Percentiles rank a stretch among this genome's conserved stretches.
phyloP scores from a whole-genome alignment of 2,888 invertebrate genomes.

The Coenonympha arcania region DNA sequence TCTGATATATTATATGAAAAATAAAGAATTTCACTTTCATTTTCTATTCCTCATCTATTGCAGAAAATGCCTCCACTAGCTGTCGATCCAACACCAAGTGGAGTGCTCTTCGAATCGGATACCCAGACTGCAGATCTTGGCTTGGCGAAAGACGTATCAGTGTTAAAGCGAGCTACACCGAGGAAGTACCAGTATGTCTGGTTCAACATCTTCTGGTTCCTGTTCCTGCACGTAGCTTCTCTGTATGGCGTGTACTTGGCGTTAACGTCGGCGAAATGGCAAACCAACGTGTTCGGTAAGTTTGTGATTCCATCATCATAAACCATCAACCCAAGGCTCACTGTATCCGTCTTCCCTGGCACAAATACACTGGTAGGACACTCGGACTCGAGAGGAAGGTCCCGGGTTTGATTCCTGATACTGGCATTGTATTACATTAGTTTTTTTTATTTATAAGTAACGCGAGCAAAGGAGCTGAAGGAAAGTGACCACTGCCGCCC shows the following conservation, averaged over 20 bases:
- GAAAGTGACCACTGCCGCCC: too few relatives aligned
- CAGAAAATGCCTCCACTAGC: constrained; percentile 75
- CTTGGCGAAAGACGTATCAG: constrained; percentile 71
- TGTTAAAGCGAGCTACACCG: constrained; percentile 67
- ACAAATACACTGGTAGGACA: too few relatives aligned
- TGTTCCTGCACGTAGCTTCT: constrained; percentile 77
- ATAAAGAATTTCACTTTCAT: too few relatives aligned
- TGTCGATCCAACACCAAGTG: constrained; percentile 65
- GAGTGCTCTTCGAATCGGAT: constrained; percentile 79
- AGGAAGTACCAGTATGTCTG: constrained; percentile 77
- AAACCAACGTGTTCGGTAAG: constrained; percentile 79
- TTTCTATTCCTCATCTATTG: too few relatives aligned
- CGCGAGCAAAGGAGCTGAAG: too few relatives aligned
- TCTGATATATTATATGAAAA: too few relatives aligned
- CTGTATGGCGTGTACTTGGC: constrained; percentile 78
- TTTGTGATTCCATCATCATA: neutral
- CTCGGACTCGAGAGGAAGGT: too few relatives aligned
- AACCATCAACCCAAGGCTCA: too few relatives aligned
- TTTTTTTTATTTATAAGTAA: too few relatives aligned
- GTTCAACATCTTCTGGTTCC: constrained; percentile 81
- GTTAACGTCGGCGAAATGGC: constrained; percentile 78
- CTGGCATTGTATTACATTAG: too few relatives aligned
- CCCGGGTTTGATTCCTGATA: too few relatives aligned
- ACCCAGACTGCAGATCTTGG: constrained; percentile 78
- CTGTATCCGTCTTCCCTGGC: too few relatives aligned